These are phyloP conservation scores for Centrocercus urophasianus DNA, from an alignment of 2,113 vertebrate genomes.

Conservation along the genomic window DNA sequence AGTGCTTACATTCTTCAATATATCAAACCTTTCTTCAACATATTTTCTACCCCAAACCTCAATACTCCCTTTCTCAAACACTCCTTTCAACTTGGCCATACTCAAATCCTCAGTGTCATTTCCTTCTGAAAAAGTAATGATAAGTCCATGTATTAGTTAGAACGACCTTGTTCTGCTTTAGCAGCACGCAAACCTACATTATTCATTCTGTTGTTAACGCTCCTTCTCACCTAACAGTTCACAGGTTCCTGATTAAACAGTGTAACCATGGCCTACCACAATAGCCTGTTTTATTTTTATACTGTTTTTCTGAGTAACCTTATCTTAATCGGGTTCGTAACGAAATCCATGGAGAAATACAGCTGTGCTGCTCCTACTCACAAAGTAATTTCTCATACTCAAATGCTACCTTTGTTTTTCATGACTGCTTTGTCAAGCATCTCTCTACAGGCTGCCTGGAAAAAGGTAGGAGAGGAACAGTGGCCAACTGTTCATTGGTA, in stretches of 20 bases:
- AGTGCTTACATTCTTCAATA: background rate
- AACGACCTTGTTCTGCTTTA: conserved; percentile 25
- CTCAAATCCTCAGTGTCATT: background rate
- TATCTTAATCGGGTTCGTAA: background rate
- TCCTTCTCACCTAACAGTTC: background rate
- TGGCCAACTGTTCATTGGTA: background rate
- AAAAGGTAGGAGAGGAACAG: background rate
- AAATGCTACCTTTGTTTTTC: background rate
- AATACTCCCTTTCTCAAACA: background rate
- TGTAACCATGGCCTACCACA: background rate
- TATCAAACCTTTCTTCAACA: background rate
- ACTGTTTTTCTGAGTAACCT: background rate
- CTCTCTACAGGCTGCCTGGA: background rate
- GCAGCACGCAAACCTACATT: background rate
- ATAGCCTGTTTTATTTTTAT: background rate
- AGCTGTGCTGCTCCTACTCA: background rate
- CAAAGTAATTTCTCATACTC: background rate
- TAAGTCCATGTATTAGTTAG: background rate
- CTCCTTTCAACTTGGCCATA: background rate
- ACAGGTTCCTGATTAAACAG: background rate
- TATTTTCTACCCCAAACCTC: background rate
- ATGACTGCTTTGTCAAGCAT: background rate
- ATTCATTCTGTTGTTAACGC: background rate
- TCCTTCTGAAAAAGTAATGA: conserved; percentile 20
- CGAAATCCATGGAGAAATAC: background rate